Base-by-base conservation (phyloP, 2,797 vertebrate species). In the Rhinogobio ventralis region DNA sequence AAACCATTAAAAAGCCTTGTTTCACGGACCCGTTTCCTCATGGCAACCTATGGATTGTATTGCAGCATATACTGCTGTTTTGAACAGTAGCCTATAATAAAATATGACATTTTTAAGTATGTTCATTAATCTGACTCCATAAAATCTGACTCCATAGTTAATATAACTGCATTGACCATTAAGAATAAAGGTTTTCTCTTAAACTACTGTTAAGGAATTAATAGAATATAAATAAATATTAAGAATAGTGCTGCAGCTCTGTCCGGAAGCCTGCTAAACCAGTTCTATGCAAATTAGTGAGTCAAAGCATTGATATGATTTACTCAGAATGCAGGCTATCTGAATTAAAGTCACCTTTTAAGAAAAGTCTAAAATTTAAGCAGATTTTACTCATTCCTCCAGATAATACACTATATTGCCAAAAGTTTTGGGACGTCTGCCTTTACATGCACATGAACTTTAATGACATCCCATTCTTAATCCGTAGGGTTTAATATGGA, bases 51-150 rank as follows among this genome's bases (percentile, higher is more conserved):
- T 45, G 51, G 17, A 62, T 60, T 73, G 25, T 28, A n/a, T 11
- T 30, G 51, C n/a, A 15, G 51, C 5, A 81, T 20, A 81, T 42
- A 42, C 9, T 60, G n/a, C 25, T 73, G 25, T 81, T 81, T 60
- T 45, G 11, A 73, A 62, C 11, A 46, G 45, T 45, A 57, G 53
- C 6, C 62, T 14, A 20, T 46, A 82, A 62, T 72, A 46, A 82
- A 46, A 55, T 7, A 77, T 77, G 25, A 49, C 28, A 11, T 14
- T 1, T 42, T 46, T 73, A 73, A 28, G 17, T 64, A 33, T 30
- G 42, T 7, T 51, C 20, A 36, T 82, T 82, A 82, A 72, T 82
- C 42, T 72, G 57, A 74, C 69, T 51, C 8, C 39, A 72, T 74
- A 74, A 74, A 74, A 62, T 49, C 28, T 17, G 4, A n/a, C 78